phyloP scores from a whole-genome alignment of 2,888 invertebrate species.

The Drosophila siamana region DNA sequence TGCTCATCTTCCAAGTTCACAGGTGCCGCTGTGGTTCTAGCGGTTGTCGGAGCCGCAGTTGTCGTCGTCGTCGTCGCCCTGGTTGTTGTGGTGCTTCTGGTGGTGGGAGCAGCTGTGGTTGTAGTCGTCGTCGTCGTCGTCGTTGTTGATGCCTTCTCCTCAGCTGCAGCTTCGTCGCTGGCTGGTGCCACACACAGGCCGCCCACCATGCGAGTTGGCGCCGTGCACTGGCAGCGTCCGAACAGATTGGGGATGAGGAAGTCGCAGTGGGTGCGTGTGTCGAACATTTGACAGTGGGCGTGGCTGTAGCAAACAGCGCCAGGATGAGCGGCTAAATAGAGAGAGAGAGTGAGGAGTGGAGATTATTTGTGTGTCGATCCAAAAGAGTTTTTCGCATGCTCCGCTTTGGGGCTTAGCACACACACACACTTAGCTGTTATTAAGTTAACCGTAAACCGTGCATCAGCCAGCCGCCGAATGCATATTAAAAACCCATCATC shows the following conservation, averaged over 20 bases:
- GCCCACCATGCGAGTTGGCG: conserved; percentile 88
- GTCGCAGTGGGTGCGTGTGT: conserved; percentile 93
- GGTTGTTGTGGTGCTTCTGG: conserved; percentile 23
- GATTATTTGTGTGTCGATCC: neutral
- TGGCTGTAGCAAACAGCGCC: conserved; percentile 96
- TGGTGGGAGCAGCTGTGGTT: conserved; percentile 38
- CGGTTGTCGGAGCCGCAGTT: conserved; percentile 46
- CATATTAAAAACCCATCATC: conserved; percentile 80
- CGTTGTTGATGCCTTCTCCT: conserved; percentile 51
- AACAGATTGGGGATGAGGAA: conserved; percentile 95
- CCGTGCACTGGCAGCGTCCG: conserved; percentile 93
- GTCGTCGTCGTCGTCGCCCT: conserved; percentile 41
- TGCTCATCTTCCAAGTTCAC: conserved; percentile 55
- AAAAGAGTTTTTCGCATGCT: conserved; percentile 34
- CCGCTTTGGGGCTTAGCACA: conserved; percentile 40
- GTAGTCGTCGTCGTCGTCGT: conserved; percentile 58
- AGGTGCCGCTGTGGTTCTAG: conserved; percentile 48
- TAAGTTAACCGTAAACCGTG: conserved; percentile 72
- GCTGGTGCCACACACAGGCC: conserved; percentile 87
- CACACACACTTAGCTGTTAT: conserved; percentile 61
- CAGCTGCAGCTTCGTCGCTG: conserved; percentile 46
- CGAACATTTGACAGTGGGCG: conserved; percentile 94
- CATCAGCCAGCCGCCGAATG: conserved; percentile 69
- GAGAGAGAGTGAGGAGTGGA: neutral
- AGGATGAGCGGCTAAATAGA: conserved; percentile 91